Percentiles rank a stretch among this genome's conserved stretches.
Conservation (phyloP, 1,140 invertebrate genomes). For the Diabrotica virgifera region DNA sequence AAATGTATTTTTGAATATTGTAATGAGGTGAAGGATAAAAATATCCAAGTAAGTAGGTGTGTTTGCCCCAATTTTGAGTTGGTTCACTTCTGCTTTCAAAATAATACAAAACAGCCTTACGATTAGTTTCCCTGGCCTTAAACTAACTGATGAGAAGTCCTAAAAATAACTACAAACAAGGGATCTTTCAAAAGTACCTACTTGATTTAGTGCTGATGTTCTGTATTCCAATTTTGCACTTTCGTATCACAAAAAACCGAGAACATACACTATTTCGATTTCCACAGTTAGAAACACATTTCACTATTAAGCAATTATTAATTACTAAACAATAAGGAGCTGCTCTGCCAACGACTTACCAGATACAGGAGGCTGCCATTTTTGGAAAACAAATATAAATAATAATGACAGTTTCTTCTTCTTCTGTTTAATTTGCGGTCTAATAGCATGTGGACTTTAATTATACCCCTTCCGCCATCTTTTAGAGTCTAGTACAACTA, state of each 20-base stretch:
- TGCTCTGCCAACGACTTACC: not conserved
- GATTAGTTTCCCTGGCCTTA: no score
- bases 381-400: constrained; percentile 3
- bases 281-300: not conserved
- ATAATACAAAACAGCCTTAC: no score
- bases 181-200: not conserved
- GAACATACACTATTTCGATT: not conserved
- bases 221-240: not conserved
- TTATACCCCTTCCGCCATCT: no score
- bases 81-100: no score
- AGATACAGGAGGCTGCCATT: not conserved
- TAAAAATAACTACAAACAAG: constrained; percentile 1
- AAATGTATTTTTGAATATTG: not conserved
- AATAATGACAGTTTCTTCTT: not conserved
- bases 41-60: not conserved
- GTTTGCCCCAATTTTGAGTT: not conserved
- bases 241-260: not conserved
- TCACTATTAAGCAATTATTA: not conserved
- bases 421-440: not conserved
- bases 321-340: not conserved
- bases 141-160: not conserved
- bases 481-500: no score
- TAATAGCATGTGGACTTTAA: no score
- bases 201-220: not conserved
- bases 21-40: not conserved